These are phyloP conservation scores for Aporophyla lueneburgensis DNA, from an alignment of 2,888 invertebrate species.

Conservation along the genomic window DNA sequence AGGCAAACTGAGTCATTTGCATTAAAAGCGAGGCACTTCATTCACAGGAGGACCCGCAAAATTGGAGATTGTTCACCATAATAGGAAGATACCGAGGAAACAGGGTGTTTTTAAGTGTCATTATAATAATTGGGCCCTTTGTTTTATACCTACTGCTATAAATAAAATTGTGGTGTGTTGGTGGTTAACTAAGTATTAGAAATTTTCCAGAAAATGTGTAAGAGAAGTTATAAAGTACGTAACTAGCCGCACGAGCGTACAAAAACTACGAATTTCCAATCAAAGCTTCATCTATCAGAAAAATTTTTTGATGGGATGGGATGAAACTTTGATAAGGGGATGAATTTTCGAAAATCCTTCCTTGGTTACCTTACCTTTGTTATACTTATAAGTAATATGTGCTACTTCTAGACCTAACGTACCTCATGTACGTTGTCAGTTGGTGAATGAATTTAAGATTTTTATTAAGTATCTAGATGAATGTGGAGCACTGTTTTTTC, in stretches of 20 bases:
- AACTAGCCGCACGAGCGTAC: fast-evolving
- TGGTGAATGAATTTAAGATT: background rate
- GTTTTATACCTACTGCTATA: background rate
- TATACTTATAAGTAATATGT: too few relatives aligned
- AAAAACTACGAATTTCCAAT: background rate
- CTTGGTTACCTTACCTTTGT: too few relatives aligned
- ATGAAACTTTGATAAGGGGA: too few relatives aligned
- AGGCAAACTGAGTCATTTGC: conserved; percentile 60
- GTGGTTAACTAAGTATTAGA: background rate
- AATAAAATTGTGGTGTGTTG: background rate
- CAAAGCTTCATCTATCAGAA: background rate
- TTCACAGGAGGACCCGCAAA: conserved; percentile 38
- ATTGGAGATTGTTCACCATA: conserved; percentile 44
- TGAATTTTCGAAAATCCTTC: background rate
- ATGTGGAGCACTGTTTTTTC: background rate
- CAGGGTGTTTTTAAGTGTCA: conserved; percentile 35
- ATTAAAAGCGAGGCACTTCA: conserved; percentile 45
- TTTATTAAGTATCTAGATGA: background rate
- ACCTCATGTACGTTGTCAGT: too few relatives aligned
- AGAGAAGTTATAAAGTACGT: background rate
- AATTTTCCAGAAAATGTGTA: conserved; percentile 3
- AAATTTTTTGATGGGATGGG: too few relatives aligned
- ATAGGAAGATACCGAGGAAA: conserved; percentile 16
- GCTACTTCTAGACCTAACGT: too few relatives aligned
- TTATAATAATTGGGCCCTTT: conserved; percentile 15